A percentile compares a stretch with the other conserved stretches of the same genome.
Evolutionary conservation across 2,888 invertebrate genomes (phyloP).

Genomic region (Serrognathus titanus): DNA sequence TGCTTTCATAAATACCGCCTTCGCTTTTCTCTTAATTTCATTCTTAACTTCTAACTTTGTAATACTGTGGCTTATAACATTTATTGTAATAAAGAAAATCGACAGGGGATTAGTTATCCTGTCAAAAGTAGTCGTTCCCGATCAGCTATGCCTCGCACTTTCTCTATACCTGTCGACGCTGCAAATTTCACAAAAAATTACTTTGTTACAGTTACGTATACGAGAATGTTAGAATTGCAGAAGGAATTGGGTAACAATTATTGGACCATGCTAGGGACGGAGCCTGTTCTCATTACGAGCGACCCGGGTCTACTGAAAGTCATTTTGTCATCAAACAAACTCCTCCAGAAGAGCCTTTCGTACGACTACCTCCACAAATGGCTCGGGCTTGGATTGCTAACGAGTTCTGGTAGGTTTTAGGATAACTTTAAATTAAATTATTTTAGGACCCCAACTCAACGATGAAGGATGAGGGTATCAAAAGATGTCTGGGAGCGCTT

Average conservation of each 20-base stretch:
- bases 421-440: neutral
- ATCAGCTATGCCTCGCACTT: no score
- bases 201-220: slow-evolving; percentile 2
- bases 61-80: no score
- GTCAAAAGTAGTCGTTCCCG: no score
- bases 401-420: neutral
- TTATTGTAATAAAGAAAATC: no score
- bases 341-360: neutral
- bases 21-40: no score
- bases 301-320: slow-evolving; percentile 20
- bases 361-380: neutral
- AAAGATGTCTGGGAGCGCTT: no score
- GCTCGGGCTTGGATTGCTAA: neutral
- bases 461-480: neutral
- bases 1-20: no score
- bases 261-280: slow-evolving; percentile 6
- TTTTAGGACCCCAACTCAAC: no score
- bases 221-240: slow-evolving; percentile 1
- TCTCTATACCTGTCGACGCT: no score
- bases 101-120: no score
- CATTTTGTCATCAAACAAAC: slow-evolving; percentile 12
- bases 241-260: slow-evolving; percentile 5
- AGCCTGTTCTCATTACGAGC: slow-evolving; percentile 2
- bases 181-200: no score
- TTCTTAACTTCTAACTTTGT: no score